These are phyloP conservation scores for Melinaea marsaeus DNA, from an alignment of 2,888 invertebrate species.

Conservation along the genomic window DNA sequence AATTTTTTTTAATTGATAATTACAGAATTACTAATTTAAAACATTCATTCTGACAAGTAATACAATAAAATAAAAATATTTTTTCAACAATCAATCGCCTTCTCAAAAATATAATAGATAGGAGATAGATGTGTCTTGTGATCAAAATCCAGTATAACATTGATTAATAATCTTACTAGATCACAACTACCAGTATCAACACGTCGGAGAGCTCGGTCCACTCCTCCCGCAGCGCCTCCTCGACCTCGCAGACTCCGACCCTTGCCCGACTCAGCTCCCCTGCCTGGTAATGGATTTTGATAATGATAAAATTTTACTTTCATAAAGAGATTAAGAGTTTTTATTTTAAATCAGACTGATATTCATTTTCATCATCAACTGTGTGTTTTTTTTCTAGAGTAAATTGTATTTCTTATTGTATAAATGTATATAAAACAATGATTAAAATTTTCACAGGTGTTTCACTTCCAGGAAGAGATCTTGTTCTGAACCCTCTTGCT, in stretches of 20 bases:
- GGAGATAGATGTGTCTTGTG: no score
- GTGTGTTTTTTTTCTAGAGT: no score
- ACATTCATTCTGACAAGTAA: no score
- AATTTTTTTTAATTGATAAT: no score
- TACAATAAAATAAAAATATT: no score
- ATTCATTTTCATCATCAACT: background rate
- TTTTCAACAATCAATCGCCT: no score
- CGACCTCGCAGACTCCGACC: constrained; percentile 62
- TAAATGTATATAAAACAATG: no score
- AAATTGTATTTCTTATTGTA: no score
- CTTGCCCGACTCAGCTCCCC: constrained; percentile 67
- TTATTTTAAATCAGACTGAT: no score
- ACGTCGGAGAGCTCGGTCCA: constrained; percentile 63
- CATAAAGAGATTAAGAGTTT: background rate
- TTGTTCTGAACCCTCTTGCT: constrained; percentile 50
- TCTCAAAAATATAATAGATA: no score
- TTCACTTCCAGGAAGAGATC: constrained; percentile 49
- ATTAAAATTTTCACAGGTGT: constrained; percentile 45
- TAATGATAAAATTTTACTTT: background rate
- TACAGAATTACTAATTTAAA: no score
- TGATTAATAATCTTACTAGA: constrained; percentile 37
- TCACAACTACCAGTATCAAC: constrained; percentile 64
- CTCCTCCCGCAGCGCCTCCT: constrained; percentile 61
- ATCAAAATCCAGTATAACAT: background rate
- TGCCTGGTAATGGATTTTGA: constrained; percentile 53